These are phyloP conservation scores for Syngnathus typhle DNA, from an alignment of 2,113 vertebrate species.

Conservation along the genomic window DNA sequence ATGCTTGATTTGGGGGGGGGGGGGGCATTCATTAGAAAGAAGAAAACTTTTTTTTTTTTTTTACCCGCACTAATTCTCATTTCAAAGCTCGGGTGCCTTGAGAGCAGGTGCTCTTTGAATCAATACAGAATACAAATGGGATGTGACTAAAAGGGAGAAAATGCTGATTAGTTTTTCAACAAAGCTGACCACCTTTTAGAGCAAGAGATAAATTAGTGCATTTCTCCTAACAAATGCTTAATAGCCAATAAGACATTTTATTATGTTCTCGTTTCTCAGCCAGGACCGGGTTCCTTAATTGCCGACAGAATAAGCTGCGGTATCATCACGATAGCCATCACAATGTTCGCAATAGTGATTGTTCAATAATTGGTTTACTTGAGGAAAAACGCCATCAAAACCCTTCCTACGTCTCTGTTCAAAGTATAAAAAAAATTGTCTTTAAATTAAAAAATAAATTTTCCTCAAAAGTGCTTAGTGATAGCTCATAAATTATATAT, in stretches of 20 bases:
- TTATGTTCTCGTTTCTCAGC: background rate
- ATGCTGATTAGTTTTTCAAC: constrained; percentile 27
- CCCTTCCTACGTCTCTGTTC: background rate
- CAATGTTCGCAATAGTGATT: too few species aligned
- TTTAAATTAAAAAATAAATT: too few species aligned
- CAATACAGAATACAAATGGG: constrained; percentile 13
- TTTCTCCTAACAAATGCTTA: background rate
- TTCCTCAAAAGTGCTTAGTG: background rate
- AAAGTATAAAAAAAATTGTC: too few species aligned
- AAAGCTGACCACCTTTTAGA: constrained; percentile 28
- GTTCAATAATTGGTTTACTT: too few species aligned
- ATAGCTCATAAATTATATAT: background rate
- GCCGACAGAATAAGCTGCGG: background rate
- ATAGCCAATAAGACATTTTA: background rate
- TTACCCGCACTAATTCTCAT: constrained; percentile 7
- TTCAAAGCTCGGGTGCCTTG: constrained; percentile 17
- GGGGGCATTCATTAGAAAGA: constrained; percentile 31
- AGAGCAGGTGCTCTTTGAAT: constrained; percentile 12
- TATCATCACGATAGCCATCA: too few species aligned
- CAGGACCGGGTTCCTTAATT: background rate
- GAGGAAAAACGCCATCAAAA: background rate
- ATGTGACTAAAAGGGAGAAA: constrained; percentile 11
- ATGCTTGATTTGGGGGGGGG: constrained; percentile 16
- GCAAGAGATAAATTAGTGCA: constrained; percentile 12
- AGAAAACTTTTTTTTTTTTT: constrained; percentile 36